Evolutionary conservation across 2,888 invertebrate species (phyloP).

Genomic region (Tanypteryx hageni): DNA sequence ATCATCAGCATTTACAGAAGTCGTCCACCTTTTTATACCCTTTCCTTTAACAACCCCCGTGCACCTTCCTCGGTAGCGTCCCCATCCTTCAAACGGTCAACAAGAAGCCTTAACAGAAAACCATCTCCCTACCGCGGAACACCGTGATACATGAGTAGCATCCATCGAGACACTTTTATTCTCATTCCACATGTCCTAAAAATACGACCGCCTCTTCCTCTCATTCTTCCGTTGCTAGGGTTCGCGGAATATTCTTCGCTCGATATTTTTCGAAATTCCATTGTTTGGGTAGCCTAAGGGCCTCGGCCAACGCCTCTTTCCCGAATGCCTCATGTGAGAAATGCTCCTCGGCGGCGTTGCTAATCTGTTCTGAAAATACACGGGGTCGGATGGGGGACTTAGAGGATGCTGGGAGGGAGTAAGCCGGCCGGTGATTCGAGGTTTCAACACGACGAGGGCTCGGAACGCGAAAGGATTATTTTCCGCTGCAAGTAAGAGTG

Average conservation of each 20-base stretch:
- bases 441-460: neutral
- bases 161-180: neutral
- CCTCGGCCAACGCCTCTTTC: neutral
- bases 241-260: slow-evolving; percentile 33
- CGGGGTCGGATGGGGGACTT: neutral
- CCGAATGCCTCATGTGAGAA: slow-evolving; percentile 17
- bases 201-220: slow-evolving; percentile 2
- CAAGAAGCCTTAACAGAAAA: neutral
- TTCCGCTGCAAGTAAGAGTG: neutral
- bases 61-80: neutral
- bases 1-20: no score
- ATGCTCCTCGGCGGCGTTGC: neutral
- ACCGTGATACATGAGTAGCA: neutral
- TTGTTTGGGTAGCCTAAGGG: slow-evolving; percentile 31
- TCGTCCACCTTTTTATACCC: no score
- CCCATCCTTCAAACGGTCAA: neutral
- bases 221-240: neutral
- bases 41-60: neutral
- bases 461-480: neutral
- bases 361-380: slow-evolving; percentile 16
- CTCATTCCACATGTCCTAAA: neutral
- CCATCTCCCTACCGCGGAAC: neutral
- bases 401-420: neutral
- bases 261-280: slow-evolving; percentile 38
- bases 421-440: neutral